These are phyloP conservation scores for Macrochelys suwanniensis DNA, from an alignment of 2,797 vertebrate genomes.

Conservation along the genomic window DNA sequence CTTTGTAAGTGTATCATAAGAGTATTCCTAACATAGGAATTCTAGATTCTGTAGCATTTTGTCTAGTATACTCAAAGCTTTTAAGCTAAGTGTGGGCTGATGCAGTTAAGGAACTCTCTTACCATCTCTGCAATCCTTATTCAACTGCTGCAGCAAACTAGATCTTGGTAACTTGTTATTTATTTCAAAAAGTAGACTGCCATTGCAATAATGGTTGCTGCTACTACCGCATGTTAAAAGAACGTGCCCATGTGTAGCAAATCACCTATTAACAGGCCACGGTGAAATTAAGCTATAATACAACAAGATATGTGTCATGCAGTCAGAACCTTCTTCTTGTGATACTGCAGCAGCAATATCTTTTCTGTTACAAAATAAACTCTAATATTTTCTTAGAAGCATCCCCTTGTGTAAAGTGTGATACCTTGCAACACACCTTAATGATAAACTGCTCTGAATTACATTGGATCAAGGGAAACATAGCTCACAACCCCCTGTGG, in stretches of 20 bases:
- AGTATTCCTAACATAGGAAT: neutral
- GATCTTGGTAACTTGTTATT: neutral
- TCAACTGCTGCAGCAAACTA: neutral
- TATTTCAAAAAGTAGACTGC: too few relatives aligned
- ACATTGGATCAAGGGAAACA: neutral
- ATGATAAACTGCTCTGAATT: neutral
- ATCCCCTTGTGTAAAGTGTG: neutral
- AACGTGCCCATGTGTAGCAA: neutral
- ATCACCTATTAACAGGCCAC: neutral
- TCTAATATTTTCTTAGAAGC: neutral
- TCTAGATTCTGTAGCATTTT: neutral
- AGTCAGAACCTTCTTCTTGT: neutral
- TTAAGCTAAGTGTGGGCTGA: neutral
- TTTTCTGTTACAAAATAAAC: neutral
- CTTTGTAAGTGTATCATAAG: neutral
- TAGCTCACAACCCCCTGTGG: neutral
- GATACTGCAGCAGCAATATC: neutral
- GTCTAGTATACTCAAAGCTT: neutral
- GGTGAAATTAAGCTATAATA: neutral
- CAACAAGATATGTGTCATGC: neutral
- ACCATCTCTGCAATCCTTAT: neutral
- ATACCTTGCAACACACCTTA: neutral
- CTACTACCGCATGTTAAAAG: neutral
- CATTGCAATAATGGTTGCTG: neutral
- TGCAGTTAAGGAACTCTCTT: neutral